Base-by-base conservation (phyloP, 2,113 vertebrate species). In the Nothobranchius kuhntae region DNA sequence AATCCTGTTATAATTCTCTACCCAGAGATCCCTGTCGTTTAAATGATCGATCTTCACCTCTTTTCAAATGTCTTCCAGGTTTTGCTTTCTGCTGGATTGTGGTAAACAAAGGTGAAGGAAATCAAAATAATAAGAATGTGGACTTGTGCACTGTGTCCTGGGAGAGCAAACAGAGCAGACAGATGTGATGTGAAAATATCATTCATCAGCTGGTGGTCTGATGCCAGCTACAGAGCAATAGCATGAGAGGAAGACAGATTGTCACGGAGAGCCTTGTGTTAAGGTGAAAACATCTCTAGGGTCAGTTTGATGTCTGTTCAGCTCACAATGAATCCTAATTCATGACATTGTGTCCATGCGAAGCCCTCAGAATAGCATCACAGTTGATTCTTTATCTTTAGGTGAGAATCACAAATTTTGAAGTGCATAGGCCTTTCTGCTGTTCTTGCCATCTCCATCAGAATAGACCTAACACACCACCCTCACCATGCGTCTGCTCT, bases 241-340 rank as follows among this genome's bases (percentile, higher is more conserved):
- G 73, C 45, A 75, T 67, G 69, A 80, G 68, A 66, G 63, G 53
- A 84, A 70, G 67, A 85, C 62, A 70, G 72, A 84, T 79, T 79
- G 73, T 77, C 72, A 63, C 80, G 6, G 57, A 74, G 69, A 75
- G 57, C 71, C 64, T 57, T 56, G 72, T 73, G 65, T 67, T 70
- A 47, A 74, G 71, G 84, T 77, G 82, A 86, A 78, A 76, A 65
- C 58, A 73, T 78, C 75, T 83, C 65, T 54, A 30, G 70, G 78
- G 71, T 40, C 59, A 71, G 74, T 78, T 84, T 83, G 79, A 83
- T 85, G 76, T 83, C 72, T 71, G 62, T 64, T 75, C 70, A 69
- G 61, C 69, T 80, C 60, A 48, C 56, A 26, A 26, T 72, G 65
- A 78, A 79, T 81, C 73, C 53, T 69, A 76, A 83, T 66, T 75